Evolutionary conservation across 1,140 invertebrate species (phyloP), one percentile per base, ranked within the genome.

Genomic region (Drosophila melanica): DNA sequence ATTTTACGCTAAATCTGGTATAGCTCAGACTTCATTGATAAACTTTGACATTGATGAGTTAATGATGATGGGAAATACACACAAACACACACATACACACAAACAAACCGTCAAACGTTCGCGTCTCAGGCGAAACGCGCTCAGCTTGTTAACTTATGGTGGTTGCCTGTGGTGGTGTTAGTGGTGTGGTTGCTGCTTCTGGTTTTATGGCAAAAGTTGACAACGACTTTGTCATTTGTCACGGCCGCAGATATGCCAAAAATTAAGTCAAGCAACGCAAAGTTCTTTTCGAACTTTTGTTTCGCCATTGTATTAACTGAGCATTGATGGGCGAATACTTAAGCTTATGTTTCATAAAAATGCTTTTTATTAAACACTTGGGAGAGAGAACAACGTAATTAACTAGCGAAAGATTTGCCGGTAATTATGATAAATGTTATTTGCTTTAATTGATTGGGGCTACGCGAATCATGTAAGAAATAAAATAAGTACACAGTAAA

Each of bases 1-100:
- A 87, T 87, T 87, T 87, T 82, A 87, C 82, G 82, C 82, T 82
- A 89, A 87, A 89, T 89, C 82, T 87, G 82, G 70, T 86, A 81
- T 81, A 72, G 77, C 66, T 65, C 59, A 55, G 54, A 72, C 70
- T 74, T 75, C 82, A 81, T 87, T 87, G 85, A 90, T 80, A 76
- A 89, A 84, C 84, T 89, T 80, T 89, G 84, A 87, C 84, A 89
- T 84, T 87, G 84, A 87, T 89, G 79, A 89, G 69, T 87, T 87
- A 87, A 87, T 87, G 84, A 89, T 87, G 84, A 87, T 87, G 84
- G 78, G 35, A 63, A 44, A 65, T 41, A 62, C 37, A 60, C 68
- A 41, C 50, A 60, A 42, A 48, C 51, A 67, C 57, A 39, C 33
- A 41, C 45, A 41, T 12, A 35, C 41, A 55, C 54, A 44, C 66